Percentiles rank a stretch among this genome's conserved stretches.
Evolutionary conservation across 2,113 vertebrate genomes (phyloP).

Genomic region (Tichodroma muraria): DNA sequence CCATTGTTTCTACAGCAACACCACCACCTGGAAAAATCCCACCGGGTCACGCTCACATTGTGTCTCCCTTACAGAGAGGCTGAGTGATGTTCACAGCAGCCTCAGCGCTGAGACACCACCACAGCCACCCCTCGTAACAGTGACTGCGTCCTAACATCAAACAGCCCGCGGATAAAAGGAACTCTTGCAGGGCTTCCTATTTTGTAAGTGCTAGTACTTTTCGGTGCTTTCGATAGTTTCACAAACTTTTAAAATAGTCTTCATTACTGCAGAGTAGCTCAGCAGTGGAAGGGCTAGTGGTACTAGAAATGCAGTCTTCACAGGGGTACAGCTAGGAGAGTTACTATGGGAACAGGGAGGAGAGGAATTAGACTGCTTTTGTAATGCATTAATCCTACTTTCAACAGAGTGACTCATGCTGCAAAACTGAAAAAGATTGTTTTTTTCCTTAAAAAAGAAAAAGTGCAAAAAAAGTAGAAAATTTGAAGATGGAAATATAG

Average conservation of each 20-base stretch:
- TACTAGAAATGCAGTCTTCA: not conserved
- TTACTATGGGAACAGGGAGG: slow-evolving; percentile 31
- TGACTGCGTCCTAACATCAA: not conserved
- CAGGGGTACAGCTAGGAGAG: not conserved
- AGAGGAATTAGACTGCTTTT: not conserved
- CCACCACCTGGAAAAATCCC: not conserved
- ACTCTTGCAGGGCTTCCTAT: not conserved
- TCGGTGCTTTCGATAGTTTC: not conserved
- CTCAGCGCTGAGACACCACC: not conserved
- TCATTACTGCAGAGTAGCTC: not conserved
- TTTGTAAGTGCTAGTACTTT: not conserved
- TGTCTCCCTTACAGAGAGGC: not conserved
- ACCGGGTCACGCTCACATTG: not conserved
- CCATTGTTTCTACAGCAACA: not conserved
- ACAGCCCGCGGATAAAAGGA: not conserved
- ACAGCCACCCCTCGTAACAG: not conserved
- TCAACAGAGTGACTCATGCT: not conserved
- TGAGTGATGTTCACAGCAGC: not conserved
- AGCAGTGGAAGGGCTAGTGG: not conserved
- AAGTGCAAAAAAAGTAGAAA: not conserved
- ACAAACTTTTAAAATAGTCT: not conserved
- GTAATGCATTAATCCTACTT: not conserved
- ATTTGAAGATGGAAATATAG: not conserved
- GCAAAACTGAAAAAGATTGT: not conserved
- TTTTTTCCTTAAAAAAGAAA: not conserved